phyloP scores from a whole-genome alignment of 1,140 invertebrate species.

The Amyelois transitella region DNA sequence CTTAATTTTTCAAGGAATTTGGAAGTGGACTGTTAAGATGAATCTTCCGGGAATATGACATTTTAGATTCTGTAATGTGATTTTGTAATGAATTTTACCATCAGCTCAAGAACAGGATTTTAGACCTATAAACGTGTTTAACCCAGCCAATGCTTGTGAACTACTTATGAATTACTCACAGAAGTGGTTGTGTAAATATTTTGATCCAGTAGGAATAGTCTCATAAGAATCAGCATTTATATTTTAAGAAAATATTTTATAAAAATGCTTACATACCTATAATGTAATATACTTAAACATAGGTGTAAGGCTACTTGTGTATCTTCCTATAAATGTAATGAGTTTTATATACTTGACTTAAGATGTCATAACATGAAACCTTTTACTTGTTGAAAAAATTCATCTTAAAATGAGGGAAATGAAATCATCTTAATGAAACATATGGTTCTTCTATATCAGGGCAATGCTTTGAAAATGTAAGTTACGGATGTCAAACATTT shows the following conservation, averaged over 20 bases:
- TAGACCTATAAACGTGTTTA: neutral
- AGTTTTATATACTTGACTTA: neutral
- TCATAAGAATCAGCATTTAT: constrained; percentile 44
- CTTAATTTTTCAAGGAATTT: too few relatives aligned
- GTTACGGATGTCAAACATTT: constrained; percentile 49
- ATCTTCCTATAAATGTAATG: constrained; percentile 11
- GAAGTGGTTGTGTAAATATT: constrained; percentile 56
- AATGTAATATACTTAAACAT: constrained; percentile 11
- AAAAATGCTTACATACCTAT: constrained; percentile 6
- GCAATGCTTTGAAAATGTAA: constrained; percentile 22
- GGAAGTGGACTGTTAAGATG: neutral
- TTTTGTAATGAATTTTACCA: neutral
- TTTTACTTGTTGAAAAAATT: constrained; percentile 10
- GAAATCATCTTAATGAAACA: too few relatives aligned
- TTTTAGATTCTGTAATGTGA: too few relatives aligned
- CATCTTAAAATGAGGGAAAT: constrained; percentile 9
- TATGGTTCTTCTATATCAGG: too few relatives aligned
- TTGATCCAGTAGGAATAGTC: constrained; percentile 35
- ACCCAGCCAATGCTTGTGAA: constrained; percentile 15
- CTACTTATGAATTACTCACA: constrained; percentile 24
- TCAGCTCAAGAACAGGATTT: neutral
- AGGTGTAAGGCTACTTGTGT: constrained; percentile 18
- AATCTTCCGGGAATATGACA: too few relatives aligned
- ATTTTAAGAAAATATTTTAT: constrained; percentile 46
- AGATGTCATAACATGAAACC: neutral